phyloP scores from a whole-genome alignment of 2,797 vertebrate species.

The Hypotaenidia philippensis region DNA sequence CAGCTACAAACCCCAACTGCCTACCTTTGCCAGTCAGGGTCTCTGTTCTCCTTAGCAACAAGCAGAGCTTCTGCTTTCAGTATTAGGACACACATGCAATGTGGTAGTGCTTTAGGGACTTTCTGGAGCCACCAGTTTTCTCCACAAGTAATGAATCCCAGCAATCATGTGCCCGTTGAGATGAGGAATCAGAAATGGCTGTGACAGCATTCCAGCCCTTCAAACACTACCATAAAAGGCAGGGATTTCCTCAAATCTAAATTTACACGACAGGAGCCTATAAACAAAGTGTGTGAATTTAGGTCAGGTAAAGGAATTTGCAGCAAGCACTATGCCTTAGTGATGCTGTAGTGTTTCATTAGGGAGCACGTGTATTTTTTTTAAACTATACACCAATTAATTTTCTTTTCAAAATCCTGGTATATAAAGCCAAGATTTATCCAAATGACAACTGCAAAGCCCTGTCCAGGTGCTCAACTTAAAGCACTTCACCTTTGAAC shows the following conservation, averaged over 20 bases:
- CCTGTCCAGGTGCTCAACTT: background rate
- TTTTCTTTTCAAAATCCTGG: background rate
- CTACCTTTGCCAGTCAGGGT: background rate
- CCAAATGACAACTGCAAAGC: background rate
- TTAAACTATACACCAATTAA: background rate
- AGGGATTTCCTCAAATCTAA: constrained; percentile 66
- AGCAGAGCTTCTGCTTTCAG: constrained; percentile 65
- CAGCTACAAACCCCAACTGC: background rate
- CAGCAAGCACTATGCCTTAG: background rate
- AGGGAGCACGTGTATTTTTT: background rate
- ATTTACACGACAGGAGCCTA: constrained; percentile 3
- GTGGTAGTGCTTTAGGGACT: constrained; percentile 39
- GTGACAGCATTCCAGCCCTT: constrained; percentile 63
- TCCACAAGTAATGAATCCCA: constrained; percentile 68
- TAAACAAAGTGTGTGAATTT: constrained; percentile 25
- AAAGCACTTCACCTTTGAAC: background rate
- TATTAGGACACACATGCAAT: constrained; percentile 12
- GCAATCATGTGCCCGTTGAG: constrained; percentile 16
- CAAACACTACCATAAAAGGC: constrained; percentile 66
- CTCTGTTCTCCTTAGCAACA: background rate
- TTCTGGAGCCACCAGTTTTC: constrained; percentile 65
- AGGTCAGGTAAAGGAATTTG: constrained; percentile 39
- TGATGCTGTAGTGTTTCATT: background rate
- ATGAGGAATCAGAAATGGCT: constrained; percentile 59
- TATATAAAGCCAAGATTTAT: background rate